Conservation (phyloP, 1,140 invertebrate species). For the Drosophila erecta region DNA sequence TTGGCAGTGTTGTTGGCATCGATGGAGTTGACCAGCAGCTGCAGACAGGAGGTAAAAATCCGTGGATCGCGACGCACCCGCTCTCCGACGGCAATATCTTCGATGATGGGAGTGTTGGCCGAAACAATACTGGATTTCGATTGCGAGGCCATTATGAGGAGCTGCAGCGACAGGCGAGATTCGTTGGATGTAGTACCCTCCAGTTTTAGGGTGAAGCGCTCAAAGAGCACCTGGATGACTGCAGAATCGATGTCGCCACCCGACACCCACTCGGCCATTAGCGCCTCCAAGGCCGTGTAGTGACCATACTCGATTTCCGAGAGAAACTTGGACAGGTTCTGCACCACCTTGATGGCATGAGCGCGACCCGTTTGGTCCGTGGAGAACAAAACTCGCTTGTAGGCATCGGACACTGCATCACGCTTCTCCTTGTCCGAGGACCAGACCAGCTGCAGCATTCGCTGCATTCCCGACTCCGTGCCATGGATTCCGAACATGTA, state of each 20-base stretch:
- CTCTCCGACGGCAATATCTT: conserved; percentile 84
- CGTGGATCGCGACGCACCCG: conserved; percentile 72
- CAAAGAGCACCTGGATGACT: conserved; percentile 90
- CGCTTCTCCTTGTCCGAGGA: conserved; percentile 86
- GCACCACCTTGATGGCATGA: conserved; percentile 86
- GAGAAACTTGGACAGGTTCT: conserved; percentile 88
- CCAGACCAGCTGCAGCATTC: conserved; percentile 92
- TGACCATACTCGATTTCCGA: conserved; percentile 87
- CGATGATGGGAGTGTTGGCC: conserved; percentile 86
- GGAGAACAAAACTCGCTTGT: conserved; percentile 82
- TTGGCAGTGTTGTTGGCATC: conserved; percentile 63
- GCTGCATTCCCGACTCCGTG: conserved; percentile 89
- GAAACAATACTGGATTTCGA: conserved; percentile 86
- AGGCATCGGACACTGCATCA: conserved; percentile 86
- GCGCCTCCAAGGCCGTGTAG: conserved; percentile 89
- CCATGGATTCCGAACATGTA: conserved; percentile 91
- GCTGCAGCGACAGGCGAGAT: conserved; percentile 88
- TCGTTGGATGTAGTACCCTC: conserved; percentile 88
- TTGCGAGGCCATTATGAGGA: conserved; percentile 91
- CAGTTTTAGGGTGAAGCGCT: conserved; percentile 92
- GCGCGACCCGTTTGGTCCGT: conserved; percentile 77
- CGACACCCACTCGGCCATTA: conserved; percentile 89
- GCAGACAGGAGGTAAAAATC: conserved; percentile 67
- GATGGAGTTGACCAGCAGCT: conserved; percentile 72
- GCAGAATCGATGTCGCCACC: conserved; percentile 86